phyloP scores from a whole-genome alignment of 2,888 invertebrate genomes.

The Melieria crassipennis region DNA sequence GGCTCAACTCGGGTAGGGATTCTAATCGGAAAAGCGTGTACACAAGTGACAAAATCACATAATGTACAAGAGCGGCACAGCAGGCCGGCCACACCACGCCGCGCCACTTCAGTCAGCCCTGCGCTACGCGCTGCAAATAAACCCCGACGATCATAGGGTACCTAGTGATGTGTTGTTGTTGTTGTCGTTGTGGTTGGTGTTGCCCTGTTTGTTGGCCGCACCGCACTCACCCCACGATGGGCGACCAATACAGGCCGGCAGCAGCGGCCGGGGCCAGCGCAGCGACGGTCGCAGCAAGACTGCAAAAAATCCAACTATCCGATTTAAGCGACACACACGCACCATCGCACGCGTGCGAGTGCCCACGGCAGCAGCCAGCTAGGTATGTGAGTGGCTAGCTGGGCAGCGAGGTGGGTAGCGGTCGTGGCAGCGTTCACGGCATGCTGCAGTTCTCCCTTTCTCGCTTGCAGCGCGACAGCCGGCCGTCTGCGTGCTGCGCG shows the following conservation, averaged over 20 bases:
- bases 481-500: slow-evolving; percentile 12
- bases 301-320: slow-evolving; percentile 38
- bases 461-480: slow-evolving; percentile 17
- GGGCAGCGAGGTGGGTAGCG: neutral
- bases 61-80: neutral
- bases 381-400: neutral
- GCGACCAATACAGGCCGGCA: slow-evolving; percentile 22
- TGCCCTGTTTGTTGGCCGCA: neutral
- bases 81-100: neutral
- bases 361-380: slow-evolving; percentile 7
- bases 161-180: neutral
- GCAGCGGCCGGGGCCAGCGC: neutral
- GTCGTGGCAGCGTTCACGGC: slow-evolving; percentile 8
- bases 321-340: slow-evolving; percentile 26
- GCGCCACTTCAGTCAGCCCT: neutral
- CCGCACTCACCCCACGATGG: slow-evolving; percentile 4
- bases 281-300: neutral
- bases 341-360: slow-evolving; percentile 30
- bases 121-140: neutral
- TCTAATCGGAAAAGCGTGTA: neutral
- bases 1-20: too few relatives aligned
- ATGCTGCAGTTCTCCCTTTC: slow-evolving; percentile 35
- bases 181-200: neutral
- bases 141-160: neutral
- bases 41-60: slow-evolving; percentile 19